phyloP scores from a whole-genome alignment of 1,140 invertebrate species.

The Watersipora subatra region DNA sequence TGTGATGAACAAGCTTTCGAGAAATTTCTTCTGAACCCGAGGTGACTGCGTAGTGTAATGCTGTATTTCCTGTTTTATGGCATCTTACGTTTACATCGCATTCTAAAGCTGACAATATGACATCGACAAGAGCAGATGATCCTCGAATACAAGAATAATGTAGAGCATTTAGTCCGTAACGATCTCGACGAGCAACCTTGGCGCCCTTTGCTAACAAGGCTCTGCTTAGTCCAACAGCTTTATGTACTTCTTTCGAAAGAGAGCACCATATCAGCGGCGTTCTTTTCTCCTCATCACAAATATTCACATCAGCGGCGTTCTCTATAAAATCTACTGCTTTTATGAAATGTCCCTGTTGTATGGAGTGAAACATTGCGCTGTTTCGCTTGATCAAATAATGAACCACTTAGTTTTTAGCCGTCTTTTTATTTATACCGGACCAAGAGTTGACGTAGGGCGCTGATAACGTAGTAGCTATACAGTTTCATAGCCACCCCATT shows the following conservation, averaged over 20 bases:
- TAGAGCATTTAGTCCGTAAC: slow-evolving; percentile 23
- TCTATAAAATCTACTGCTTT: slow-evolving; percentile 24
- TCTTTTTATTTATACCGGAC: too few species aligned
- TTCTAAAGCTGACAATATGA: slow-evolving; percentile 26
- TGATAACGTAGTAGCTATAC: too few species aligned
- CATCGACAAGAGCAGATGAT: slow-evolving; percentile 16
- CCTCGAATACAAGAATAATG: slow-evolving; percentile 30
- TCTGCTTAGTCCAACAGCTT: slow-evolving; percentile 24
- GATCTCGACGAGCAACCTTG: slow-evolving; percentile 17
- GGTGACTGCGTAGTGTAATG: slow-evolving; percentile 27
- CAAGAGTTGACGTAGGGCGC: too few species aligned
- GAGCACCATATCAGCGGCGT: slow-evolving; percentile 27
- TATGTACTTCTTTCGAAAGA: slow-evolving; percentile 23
- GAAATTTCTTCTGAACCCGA: slow-evolving; percentile 19
- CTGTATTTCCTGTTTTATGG: slow-evolving; percentile 23
- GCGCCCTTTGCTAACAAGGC: slow-evolving; percentile 28
- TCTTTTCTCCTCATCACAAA: slow-evolving; percentile 15
- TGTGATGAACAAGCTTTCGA: slow-evolving; percentile 13
- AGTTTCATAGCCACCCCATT: too few species aligned
- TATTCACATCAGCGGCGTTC: slow-evolving; percentile 20
- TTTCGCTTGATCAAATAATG: too few species aligned
- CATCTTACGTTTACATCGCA: slow-evolving; percentile 23
- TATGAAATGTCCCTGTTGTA: slow-evolving; percentile 25
- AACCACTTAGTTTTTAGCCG: neutral
- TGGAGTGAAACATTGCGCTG: slow-evolving; percentile 10